Conservation (phyloP, 2,888 invertebrate genomes). For the Pilophorus perplexus region DNA sequence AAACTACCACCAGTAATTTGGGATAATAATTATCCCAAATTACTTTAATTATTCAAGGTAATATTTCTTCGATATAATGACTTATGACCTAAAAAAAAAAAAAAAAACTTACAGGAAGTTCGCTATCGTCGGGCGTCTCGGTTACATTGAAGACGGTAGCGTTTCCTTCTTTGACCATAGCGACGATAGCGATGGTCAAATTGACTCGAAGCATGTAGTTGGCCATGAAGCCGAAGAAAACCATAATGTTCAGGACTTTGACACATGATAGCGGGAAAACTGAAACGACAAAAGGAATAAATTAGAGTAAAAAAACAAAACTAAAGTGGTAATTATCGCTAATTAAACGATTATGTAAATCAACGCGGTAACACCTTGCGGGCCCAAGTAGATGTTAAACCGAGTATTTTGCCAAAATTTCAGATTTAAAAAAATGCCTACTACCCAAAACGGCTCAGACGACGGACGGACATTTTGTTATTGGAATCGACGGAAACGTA, state of each 20-base stretch:
- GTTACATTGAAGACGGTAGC: not conserved
- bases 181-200: conserved; percentile 81
- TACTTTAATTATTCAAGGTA: too few relatives aligned
- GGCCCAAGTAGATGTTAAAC: too few relatives aligned
- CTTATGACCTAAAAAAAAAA: not conserved
- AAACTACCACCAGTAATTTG: not conserved
- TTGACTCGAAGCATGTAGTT: conserved; percentile 86
- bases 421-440: too few relatives aligned
- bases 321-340: not conserved
- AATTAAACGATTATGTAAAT: too few relatives aligned
- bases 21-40: not conserved
- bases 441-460: too few relatives aligned
- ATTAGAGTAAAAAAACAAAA: not conserved
- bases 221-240: conserved; percentile 83
- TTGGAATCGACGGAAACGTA: too few relatives aligned
- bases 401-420: too few relatives aligned
- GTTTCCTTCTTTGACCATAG: conserved; percentile 62
- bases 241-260: conserved; percentile 78
- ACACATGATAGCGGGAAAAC: conserved; percentile 57
- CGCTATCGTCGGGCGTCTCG: not conserved
- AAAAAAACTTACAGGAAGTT: not conserved
- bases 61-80: too few relatives aligned
- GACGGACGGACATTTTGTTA: too few relatives aligned
- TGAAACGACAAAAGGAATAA: conserved; percentile 12
- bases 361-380: too few relatives aligned